phyloP scores from a whole-genome alignment of 2,888 invertebrate species.

The Agonopterix alstromeriana region DNA sequence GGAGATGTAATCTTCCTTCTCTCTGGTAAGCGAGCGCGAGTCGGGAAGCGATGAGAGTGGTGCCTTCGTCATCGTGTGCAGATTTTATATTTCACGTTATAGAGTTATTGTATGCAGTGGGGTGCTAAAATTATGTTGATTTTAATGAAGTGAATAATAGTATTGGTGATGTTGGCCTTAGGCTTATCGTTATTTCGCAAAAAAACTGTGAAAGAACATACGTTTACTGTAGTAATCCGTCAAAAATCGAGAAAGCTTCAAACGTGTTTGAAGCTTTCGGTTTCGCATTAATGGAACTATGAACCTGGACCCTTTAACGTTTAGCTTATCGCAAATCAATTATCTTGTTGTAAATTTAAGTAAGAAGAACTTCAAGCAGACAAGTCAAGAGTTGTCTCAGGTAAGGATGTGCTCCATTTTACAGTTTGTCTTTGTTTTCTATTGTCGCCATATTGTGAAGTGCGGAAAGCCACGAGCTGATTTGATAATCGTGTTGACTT shows the following conservation, averaged over 20 bases:
- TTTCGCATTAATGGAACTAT: conserved; percentile 95
- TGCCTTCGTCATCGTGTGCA: conserved; percentile 55
- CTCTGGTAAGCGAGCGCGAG: too few relatives aligned
- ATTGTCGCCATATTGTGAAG: conserved; percentile 68
- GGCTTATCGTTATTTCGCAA: conserved; percentile 59
- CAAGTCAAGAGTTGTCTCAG: conserved; percentile 91
- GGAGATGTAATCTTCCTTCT: too few relatives aligned
- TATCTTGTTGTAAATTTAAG: conserved; percentile 96
- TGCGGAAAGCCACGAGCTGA: conserved; percentile 29
- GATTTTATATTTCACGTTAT: conserved; percentile 24
- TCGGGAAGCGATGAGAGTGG: too few relatives aligned
- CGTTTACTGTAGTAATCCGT: conserved; percentile 78
- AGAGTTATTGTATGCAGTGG: conserved; percentile 33
- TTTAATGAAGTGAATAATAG: conserved; percentile 55
- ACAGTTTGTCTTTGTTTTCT: conserved; percentile 41
- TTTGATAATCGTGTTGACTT: background rate
- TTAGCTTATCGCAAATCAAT: conserved; percentile 99
- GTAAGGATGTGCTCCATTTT: conserved; percentile 76
- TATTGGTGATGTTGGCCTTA: conserved; percentile 73
- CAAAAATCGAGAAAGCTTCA: conserved; percentile 93
- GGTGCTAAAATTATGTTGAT: conserved; percentile 55
- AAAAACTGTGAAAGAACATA: conserved; percentile 62
- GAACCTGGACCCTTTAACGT: conserved; percentile 99
- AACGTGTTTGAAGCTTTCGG: conserved; percentile 96
- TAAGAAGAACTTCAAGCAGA: conserved; percentile 96